Percentiles rank a stretch among this genome's conserved stretches.
Conservation (phyloP, 2,797 vertebrate species). For the Siniperca undulata region DNA sequence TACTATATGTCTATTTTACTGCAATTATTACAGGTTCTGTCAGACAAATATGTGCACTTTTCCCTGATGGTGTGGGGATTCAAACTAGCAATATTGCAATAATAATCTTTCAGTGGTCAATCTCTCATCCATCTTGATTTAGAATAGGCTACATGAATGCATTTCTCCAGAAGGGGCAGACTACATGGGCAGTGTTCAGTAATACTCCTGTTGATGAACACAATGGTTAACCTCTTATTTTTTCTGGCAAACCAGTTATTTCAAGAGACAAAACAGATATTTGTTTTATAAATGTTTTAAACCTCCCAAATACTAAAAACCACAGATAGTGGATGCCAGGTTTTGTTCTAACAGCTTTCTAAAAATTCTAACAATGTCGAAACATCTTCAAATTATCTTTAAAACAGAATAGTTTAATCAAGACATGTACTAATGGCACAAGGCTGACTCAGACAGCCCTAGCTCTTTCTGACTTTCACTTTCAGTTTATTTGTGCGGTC, state of each 20-base stretch:
- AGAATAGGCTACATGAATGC: not conserved
- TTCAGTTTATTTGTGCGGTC: not conserved
- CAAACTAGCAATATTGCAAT: not conserved
- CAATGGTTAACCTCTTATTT: not conserved
- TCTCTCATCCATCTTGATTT: not conserved
- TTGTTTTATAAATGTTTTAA: not conserved
- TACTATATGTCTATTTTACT: too few relatives aligned
- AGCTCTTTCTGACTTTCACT: constrained; percentile 10
- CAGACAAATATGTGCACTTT: not conserved
- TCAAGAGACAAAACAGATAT: not conserved
- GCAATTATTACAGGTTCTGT: not conserved
- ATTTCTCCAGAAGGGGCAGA: not conserved
- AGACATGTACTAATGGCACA: not conserved
- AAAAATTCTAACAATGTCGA: not conserved
- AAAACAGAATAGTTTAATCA: not conserved
- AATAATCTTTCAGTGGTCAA: not conserved
- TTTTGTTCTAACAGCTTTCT: not conserved
- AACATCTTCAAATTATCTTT: not conserved
- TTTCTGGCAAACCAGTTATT: not conserved
- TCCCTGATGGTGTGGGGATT: not conserved
- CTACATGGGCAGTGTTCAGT: not conserved
- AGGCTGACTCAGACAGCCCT: not conserved
- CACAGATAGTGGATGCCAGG: too few relatives aligned
- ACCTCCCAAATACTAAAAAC: not conserved
- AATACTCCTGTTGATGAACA: not conserved